Evolutionary conservation across 2,113 vertebrate species (phyloP).

Genomic region (Heloderma charlesbogerti): DNA sequence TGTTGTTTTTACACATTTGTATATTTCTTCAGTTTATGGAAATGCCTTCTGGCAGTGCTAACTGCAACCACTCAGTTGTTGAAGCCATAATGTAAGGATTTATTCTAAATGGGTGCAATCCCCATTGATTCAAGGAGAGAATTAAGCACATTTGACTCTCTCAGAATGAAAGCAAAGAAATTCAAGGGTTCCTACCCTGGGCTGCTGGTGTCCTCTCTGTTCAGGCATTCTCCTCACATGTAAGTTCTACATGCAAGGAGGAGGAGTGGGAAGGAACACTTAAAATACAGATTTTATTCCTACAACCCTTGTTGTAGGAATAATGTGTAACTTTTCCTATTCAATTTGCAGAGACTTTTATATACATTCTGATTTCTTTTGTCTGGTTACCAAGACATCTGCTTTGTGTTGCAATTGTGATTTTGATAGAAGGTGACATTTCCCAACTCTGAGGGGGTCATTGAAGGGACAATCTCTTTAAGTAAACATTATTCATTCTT

Average conservation of each 20-base stretch:
- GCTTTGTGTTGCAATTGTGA: slow-evolving; percentile 41
- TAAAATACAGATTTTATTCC: too few species aligned
- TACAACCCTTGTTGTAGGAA: neutral
- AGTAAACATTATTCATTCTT: slow-evolving; percentile 20
- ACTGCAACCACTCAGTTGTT: neutral
- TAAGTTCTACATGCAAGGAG: too few species aligned
- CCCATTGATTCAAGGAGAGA: neutral
- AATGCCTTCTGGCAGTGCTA: neutral
- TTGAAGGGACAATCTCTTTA: slow-evolving; percentile 42
- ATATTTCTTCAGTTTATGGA: neutral
- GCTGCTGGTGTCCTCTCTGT: neutral
- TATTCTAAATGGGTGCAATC: neutral
- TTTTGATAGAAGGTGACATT: slow-evolving; percentile 68
- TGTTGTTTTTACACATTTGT: neutral
- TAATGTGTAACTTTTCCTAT: neutral
- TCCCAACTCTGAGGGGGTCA: slow-evolving; percentile 54
- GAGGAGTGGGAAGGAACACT: too few species aligned
- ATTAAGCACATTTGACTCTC: neutral
- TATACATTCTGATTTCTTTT: slow-evolving; percentile 55
- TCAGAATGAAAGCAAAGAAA: neutral
- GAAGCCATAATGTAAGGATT: neutral
- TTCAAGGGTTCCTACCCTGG: neutral
- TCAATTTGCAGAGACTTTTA: neutral
- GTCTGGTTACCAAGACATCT: slow-evolving; percentile 48
- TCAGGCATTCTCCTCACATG: too few species aligned